Evolutionary conservation across 2,113 vertebrate genomes (phyloP), one percentile per base, ranked within the genome.

Genomic region (Bufo bufo): DNA sequence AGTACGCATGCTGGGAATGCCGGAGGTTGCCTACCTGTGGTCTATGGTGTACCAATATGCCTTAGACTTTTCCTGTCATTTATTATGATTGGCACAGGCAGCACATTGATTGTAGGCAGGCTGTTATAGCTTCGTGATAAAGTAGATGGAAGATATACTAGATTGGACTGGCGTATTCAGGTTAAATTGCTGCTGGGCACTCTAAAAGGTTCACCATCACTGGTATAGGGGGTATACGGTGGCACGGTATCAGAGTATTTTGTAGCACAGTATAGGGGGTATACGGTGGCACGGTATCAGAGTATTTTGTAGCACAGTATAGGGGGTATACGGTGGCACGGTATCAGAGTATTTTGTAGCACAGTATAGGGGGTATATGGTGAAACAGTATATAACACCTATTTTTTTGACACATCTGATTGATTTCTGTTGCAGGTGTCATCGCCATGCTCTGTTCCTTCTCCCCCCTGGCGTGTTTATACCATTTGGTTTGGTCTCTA

Each of bases 401-500:
- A 54, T 54, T 7, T 33, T 33, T 33, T 33, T 33, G 1, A 56
- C n/a, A 3, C 7, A 7, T 59, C 20, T 61, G 13, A 63, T n/a
- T 89, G n/a, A 23, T 71, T 74, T 50, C 7, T 66, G 50, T 90
- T 84, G 0, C 88, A 99, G 98, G 97, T 65, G 89, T 97, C 82
- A 13, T 89, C 66, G 92, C 96, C 83, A 89, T 99, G 65, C 94
- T 98, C 90, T 95, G 96, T 91, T 95, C 91, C 1, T 95, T 95
- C 0, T 94, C 95, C 33, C 91, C 90, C 0, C 83, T 96, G 52
- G 96, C 94, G 0, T 96, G 97, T 1, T 86, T 97, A 47, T 99
- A 98, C 91, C 98, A 96, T 91, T 94, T 99, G 89, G 89, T 95
- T n/a, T 99, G 98, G 97, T 96, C 96, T 0, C 89, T 93, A 4